These are phyloP conservation scores for Campylomormyrus tamandua DNA, from an alignment of 2,113 vertebrate species.

Conservation along the genomic window DNA sequence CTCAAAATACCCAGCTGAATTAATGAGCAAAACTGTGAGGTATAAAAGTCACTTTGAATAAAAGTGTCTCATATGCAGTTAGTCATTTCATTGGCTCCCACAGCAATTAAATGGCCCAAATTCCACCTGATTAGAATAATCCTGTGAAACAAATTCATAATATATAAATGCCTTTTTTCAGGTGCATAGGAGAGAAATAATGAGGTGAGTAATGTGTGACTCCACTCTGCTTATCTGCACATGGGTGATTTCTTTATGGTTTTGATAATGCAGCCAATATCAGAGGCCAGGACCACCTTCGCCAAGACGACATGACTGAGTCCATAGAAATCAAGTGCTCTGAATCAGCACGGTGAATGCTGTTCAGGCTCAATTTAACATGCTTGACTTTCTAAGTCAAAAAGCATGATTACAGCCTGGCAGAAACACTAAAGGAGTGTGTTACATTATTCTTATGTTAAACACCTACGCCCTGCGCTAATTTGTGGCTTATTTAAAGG, in stretches of 20 bases:
- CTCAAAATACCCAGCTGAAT: neutral
- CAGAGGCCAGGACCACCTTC: neutral
- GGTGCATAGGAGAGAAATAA: constrained; percentile 20
- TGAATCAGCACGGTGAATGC: neutral
- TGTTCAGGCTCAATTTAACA: neutral
- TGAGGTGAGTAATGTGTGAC: neutral
- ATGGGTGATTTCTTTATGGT: neutral
- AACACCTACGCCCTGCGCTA: neutral
- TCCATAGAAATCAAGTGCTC: neutral
- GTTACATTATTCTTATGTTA: neutral
- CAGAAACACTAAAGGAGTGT: neutral
- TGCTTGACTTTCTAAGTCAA: neutral
- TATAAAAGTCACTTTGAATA: neutral
- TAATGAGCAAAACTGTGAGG: neutral
- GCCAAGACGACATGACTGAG: neutral
- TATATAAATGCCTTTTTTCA: neutral
- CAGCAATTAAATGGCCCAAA: neutral
- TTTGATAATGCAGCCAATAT: neutral
- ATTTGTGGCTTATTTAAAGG: neutral
- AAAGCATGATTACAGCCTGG: neutral
- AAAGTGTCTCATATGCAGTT: neutral
- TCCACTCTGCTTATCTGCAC: neutral
- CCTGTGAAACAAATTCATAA: neutral
- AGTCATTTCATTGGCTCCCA: neutral
- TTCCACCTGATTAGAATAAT: neutral